A percentile compares a stretch with the other conserved stretches of the same genome.
Conservation (phyloP, 2,888 invertebrate genomes). For the Dasypolia templi region DNA sequence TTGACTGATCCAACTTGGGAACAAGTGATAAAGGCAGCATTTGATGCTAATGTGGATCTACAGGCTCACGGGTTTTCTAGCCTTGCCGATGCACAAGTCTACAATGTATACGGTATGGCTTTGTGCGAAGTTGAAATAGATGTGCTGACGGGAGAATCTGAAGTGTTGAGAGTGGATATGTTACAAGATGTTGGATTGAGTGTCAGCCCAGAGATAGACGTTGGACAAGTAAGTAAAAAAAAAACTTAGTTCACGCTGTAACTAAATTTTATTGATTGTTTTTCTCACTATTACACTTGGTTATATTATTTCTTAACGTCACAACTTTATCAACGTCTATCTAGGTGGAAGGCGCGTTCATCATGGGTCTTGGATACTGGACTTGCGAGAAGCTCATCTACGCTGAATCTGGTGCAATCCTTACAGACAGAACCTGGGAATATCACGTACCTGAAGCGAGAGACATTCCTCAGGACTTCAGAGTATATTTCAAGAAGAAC, state of each 20-base stretch:
- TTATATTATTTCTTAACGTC: too few relatives aligned
- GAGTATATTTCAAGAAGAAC: slow-evolving; percentile 92
- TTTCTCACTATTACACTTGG: too few relatives aligned
- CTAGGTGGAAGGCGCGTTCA: slow-evolving; percentile 92
- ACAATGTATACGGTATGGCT: slow-evolving; percentile 88
- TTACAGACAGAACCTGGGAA: slow-evolving; percentile 94
- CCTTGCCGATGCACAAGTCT: slow-evolving; percentile 60
- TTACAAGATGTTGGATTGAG: slow-evolving; percentile 92
- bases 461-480: slow-evolving; percentile 94
- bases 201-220: slow-evolving; percentile 91
- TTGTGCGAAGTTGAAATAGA: slow-evolving; percentile 93
- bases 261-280: too few relatives aligned
- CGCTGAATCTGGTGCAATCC: slow-evolving; percentile 91
- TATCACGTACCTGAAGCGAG: slow-evolving; percentile 93
- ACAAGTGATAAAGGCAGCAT: slow-evolving; percentile 85
- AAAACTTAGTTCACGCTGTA: too few relatives aligned
- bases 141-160: slow-evolving; percentile 92
- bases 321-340: background rate
- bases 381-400: slow-evolving; percentile 92
- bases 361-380: slow-evolving; percentile 94
- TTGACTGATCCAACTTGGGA: slow-evolving; percentile 85
- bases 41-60: slow-evolving; percentile 64
- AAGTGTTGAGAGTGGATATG: slow-evolving; percentile 91
- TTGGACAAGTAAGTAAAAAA: slow-evolving; percentile 89
- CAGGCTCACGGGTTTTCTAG: slow-evolving; percentile 71